Conservation (phyloP, 2,113 vertebrate species). For the Pelobates fuscus region DNA sequence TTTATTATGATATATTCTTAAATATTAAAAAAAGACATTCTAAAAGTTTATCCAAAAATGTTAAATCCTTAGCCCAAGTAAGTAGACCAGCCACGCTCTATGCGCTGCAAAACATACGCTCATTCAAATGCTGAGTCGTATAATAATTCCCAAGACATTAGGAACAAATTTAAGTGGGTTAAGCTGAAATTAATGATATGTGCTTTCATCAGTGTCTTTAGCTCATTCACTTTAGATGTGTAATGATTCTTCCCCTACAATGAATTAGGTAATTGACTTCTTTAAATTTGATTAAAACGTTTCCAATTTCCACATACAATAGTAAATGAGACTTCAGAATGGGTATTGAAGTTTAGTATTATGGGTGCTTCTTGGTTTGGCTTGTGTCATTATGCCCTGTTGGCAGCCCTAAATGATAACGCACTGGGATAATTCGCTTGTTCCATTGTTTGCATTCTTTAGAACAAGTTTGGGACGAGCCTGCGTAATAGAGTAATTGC, state of each 20-base stretch:
- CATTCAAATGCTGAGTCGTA: background rate
- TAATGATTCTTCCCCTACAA: background rate
- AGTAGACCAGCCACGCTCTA: too few species aligned
- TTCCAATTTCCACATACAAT: constrained; percentile 7
- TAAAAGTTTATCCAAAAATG: too few species aligned
- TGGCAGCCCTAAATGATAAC: constrained; percentile 8
- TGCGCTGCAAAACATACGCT: background rate
- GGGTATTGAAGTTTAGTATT: constrained; percentile 2
- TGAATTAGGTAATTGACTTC: background rate
- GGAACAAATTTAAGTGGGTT: background rate
- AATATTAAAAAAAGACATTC: too few species aligned
- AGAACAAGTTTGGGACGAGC: background rate
- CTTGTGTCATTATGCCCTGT: constrained; percentile 18
- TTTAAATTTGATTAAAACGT: constrained; percentile 10
- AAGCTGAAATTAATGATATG: constrained; percentile 1
- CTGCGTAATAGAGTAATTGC: background rate
- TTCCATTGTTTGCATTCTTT: constrained; percentile 7
- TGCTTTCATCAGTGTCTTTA: constrained; percentile 5
- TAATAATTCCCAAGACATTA: background rate
- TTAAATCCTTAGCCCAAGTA: too few species aligned
- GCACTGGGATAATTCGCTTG: background rate
- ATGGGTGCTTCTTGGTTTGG: constrained; percentile 5
- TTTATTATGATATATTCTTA: too few species aligned
- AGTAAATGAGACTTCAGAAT: constrained; percentile 17
- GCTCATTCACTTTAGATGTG: background rate